phyloP scores from a whole-genome alignment of 2,888 invertebrate species.

The Cantharis rufa region DNA sequence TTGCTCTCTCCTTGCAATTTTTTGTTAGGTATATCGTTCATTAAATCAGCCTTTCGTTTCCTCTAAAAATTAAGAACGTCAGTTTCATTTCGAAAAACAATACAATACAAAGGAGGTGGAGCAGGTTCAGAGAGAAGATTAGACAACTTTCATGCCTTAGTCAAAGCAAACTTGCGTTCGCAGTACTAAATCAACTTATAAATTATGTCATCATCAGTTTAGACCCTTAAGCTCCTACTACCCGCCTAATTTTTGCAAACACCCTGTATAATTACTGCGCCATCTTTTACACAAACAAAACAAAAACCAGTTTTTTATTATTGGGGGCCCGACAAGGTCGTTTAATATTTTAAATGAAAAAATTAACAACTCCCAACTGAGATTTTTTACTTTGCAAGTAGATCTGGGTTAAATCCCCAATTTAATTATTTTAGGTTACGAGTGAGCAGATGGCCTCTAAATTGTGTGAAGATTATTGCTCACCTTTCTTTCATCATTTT shows the following conservation, averaged over 20 bases:
- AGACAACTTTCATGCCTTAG: slow-evolving; percentile 38
- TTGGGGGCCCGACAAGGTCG: no score
- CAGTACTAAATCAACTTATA: slow-evolving; percentile 41
- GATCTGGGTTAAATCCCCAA: no score
- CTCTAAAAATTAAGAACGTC: slow-evolving; percentile 46
- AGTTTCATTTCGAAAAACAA: background rate
- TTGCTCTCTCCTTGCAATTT: slow-evolving; percentile 59
- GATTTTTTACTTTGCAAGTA: no score
- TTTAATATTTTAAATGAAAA: no score
- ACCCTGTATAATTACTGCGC: no score
- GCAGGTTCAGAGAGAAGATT: slow-evolving; percentile 56
- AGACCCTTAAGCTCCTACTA: no score
- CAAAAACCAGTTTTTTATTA: no score
- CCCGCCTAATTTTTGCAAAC: no score
- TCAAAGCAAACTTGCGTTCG: slow-evolving; percentile 24
- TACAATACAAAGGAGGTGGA: background rate
- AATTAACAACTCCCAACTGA: no score
- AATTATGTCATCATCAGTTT: background rate
- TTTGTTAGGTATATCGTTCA: slow-evolving; percentile 60
- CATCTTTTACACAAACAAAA: no score
- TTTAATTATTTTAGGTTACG: background rate
- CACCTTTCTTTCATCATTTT: background rate
- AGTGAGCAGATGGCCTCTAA: background rate
- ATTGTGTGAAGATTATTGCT: background rate
- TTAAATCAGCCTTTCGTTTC: slow-evolving; percentile 57